phyloP scores from a whole-genome alignment of 2,888 invertebrate species.

The Gymnoscelis rufifasciata region DNA sequence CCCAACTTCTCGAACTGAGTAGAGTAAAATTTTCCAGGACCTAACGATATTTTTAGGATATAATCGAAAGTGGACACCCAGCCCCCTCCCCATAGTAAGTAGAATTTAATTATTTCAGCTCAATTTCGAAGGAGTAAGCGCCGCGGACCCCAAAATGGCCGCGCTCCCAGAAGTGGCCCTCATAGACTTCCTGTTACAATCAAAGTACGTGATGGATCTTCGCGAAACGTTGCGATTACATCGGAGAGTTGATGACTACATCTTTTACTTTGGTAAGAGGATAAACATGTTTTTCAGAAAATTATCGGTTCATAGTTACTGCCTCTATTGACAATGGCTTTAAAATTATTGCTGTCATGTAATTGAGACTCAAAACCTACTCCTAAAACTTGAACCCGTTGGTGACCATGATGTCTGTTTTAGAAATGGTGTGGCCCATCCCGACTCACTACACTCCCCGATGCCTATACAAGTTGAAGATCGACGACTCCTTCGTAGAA shows the following conservation, averaged over 20 bases:
- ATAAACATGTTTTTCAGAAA: neutral
- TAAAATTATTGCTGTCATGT: neutral
- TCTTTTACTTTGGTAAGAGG: slow-evolving; percentile 61
- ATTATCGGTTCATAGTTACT: too few species aligned
- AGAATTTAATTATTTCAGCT: slow-evolving; percentile 38
- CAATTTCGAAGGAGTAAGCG: slow-evolving; percentile 56
- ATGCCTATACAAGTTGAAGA: slow-evolving; percentile 60
- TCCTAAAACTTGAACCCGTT: too few species aligned
- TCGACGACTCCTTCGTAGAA: slow-evolving; percentile 69
- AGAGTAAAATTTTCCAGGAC: too few species aligned
- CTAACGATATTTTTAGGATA: too few species aligned
- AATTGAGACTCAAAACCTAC: too few species aligned
- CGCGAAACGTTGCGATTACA: slow-evolving; percentile 49
- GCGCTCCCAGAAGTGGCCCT: slow-evolving; percentile 70
- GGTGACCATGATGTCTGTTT: neutral
- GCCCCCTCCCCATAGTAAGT: too few species aligned
- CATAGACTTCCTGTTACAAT: slow-evolving; percentile 65
- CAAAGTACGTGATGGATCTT: slow-evolving; percentile 56
- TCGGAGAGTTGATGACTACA: slow-evolving; percentile 62
- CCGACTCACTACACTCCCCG: slow-evolving; percentile 66
- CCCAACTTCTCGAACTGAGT: too few species aligned
- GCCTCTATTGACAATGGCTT: too few species aligned
- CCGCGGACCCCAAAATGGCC: slow-evolving; percentile 62
- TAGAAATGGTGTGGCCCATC: slow-evolving; percentile 64
- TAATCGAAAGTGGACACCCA: too few species aligned